Base-by-base conservation (phyloP, 2,888 invertebrate genomes). In the Disparrhopalites patrizii region DNA sequence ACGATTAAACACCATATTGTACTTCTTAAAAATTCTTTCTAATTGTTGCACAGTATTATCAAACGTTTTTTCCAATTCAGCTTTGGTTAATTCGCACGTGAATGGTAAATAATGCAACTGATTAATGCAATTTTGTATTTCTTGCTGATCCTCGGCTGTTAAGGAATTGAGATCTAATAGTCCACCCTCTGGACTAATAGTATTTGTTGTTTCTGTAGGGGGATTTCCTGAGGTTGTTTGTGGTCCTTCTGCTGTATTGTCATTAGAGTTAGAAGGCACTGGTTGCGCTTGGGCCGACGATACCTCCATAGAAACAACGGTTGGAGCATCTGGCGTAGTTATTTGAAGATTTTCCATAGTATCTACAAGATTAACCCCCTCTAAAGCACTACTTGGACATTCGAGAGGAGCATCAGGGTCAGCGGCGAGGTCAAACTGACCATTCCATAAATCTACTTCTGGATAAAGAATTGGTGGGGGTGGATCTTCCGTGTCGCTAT, bases 41-140 rank as follows among this genome's bases (percentile, higher is more conserved):
- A 70, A 56, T 43, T 62, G 67, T 25, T 57, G 66, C 8, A 72
- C 66, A 8, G 68, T 67, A 43, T 60, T 67, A 31, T 65, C 33
- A 51, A 72, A 72, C 7, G 68, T 66, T 20, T 51, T 20, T 2
- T 56, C 64, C 25, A 72, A 23, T 20, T 72, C 71, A 13, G 31
- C 62, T 36, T 65, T 70, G 20, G 65, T 60, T 28, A 72, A 64
- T 30, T 70, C 60, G 56, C 65, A 70, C 0, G 71, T 70, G 47
- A 72, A 72, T n/a, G 68, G 70, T 23, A 72, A 47, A 50, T 72
- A 72, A 61, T 72, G 71, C 8, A 72, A 63, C 43, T 72, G 68
- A 36, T 68, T 68, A 1, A 72, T 72, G 38, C 67, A 68, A 18
- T 67, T 64, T 56, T 67, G 67, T 15, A 72, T 68, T 23, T 61